phyloP scores from a whole-genome alignment of 2,888 invertebrate genomes.

The Hofmannophila pseudospretella region DNA sequence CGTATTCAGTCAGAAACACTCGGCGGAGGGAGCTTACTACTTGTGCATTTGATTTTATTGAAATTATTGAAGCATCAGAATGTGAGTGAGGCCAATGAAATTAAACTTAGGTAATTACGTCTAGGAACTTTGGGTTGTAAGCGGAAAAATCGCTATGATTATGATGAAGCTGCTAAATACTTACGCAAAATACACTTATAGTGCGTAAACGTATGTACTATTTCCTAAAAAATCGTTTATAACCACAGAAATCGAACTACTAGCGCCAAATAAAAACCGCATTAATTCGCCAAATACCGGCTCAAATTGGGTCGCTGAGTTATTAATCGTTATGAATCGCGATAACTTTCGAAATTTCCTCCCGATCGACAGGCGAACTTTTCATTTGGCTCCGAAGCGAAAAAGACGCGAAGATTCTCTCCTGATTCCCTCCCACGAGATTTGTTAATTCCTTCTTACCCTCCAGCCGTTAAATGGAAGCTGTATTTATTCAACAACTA shows the following conservation, averaged over 20 bases:
- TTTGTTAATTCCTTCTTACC: constrained; percentile 20
- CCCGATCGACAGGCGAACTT: constrained; percentile 1
- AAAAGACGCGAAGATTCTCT: constrained; percentile 26
- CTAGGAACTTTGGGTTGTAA: too few relatives aligned
- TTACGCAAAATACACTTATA: too few relatives aligned
- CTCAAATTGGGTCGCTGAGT: constrained; percentile 3
- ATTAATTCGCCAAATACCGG: not conserved
- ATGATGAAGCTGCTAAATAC: too few relatives aligned
- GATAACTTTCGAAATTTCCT: constrained; percentile 8
- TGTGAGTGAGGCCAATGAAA: too few relatives aligned
- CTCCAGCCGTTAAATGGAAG: constrained; percentile 30
- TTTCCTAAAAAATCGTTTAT: too few relatives aligned
- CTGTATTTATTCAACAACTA: constrained; percentile 52
- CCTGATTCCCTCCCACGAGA: constrained; percentile 20
- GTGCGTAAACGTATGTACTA: too few relatives aligned
- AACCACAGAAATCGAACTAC: too few relatives aligned
- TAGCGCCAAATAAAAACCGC: too few relatives aligned
- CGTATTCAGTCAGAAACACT: not conserved
- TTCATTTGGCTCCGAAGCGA: constrained; percentile 20
- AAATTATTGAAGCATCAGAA: too few relatives aligned
- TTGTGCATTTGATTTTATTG: too few relatives aligned
- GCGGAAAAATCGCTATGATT: too few relatives aligned
- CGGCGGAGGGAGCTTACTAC: not conserved
- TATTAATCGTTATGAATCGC: constrained; percentile 9
- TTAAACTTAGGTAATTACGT: too few relatives aligned